Evolutionary conservation across 2,113 vertebrate species (phyloP), one percentile per base, ranked within the genome.

Genomic region (Rhizomys pruinosus): DNA sequence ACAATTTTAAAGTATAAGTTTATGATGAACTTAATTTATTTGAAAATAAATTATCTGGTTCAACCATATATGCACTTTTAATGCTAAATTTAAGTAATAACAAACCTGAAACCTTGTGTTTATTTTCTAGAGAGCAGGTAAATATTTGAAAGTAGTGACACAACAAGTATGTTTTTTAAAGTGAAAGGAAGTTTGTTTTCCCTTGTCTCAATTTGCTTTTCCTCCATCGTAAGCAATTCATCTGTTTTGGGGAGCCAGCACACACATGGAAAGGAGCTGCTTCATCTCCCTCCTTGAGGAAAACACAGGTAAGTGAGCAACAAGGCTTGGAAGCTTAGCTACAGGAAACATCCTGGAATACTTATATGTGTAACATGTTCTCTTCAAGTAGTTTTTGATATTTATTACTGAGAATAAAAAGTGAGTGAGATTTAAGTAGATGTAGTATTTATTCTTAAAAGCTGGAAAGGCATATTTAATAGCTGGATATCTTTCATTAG

Each of bases 351-450:
- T 76, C 93, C 66, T 95, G 23, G 84, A 97, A 97, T 96, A 87
- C 87, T 76, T 87, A 72, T 73, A 29, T 72, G 69, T 84, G 96
- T n/a, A 91, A 69, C 87, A 94, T 94, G 86, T 87, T 95, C 79
- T 96, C 92, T 95, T 94, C 68, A 69, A 95, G 25, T 89, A 87
- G n/a, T 95, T 97, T 96, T 94, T 97, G 93, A 97, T 84, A 94
- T 97, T 97, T 97, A 95, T 95, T 97, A 96, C 96, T 96, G 97
- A 96, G 73, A 97, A 96, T 96, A 96, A 97, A 97, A 94, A 63
- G 77, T 93, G 92, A 97, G 95, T 95, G 85, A 98, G 98, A 96
- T 95, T 19, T 95, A 97, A 96, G 76, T 88, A 95, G 80, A 71
- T 96, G 69, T 78, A 19, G 8, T 94, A 96, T 96, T 95, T 91